Evolutionary conservation across 2,888 invertebrate species (phyloP), one percentile per base, ranked within the genome.

Genomic region (Leptopterna dolabrata): DNA sequence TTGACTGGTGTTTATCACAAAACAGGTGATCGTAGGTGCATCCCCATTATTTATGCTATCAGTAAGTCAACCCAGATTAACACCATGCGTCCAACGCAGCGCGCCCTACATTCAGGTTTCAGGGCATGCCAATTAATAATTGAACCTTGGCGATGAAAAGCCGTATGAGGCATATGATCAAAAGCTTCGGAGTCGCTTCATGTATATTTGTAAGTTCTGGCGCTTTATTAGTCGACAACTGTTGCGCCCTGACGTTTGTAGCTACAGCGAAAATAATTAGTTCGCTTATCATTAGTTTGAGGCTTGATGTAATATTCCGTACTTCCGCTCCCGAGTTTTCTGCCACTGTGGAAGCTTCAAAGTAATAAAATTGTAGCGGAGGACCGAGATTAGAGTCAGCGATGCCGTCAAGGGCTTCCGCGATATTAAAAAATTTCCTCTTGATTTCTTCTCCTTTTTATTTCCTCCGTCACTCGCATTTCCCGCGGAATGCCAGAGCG

Each of bases 401-500:
- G 63, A 63, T 63, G 63, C 63, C 63, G 63, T 63, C 63, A 63
- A n/a, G 24, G 63, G 47, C 27, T 63, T 24, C 24, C 63, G 19
- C 7, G 63, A 63, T 63, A 63, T 63, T 63, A 63, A 63, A 63
- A 24, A 63, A 63, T 63, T 63, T 63, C 63, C 63, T 63, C 63
- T 63, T 63, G 63, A 63, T 63, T 63, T 63, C 63, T 63, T 63
- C 24, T 63, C 63, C 55, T 24, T 36, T 7, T 2, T 27, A 63
- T 63, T 63, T 63, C n/a, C n/a, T 19, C 63, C 63, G 63, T 63
- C 63, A 63, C 63, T 63, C 63, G 63, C 63, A 24, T 63, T 63
- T 24, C 27, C 9, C 63, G 16, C 51, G n/a, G 51, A 51, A 19
- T 36, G 7, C 2, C 36, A 7, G n/a, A n/a, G n/a, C n/a, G 36